A percentile compares a stretch with the other conserved stretches of the same genome.
Evolutionary conservation across 2,797 vertebrate species (phyloP).

Genomic region (Pteropus rufus): DNA sequence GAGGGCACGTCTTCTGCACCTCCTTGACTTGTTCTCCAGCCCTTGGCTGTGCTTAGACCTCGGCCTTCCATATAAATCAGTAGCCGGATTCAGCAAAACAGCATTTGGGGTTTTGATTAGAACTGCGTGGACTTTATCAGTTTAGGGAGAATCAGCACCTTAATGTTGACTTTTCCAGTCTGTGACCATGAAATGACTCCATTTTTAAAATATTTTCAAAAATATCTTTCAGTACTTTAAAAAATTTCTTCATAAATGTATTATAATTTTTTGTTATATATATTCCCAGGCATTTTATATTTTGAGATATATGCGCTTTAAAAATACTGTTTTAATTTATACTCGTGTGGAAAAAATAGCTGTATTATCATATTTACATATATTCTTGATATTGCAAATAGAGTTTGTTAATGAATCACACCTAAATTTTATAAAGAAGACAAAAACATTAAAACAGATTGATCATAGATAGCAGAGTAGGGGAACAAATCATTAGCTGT

Average conservation of each 20-base stretch:
- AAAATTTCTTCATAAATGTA: background rate
- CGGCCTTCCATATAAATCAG: background rate
- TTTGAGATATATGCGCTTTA: slow-evolving; percentile 24
- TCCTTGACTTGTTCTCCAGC: no score
- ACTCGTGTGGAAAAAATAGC: slow-evolving; percentile 61
- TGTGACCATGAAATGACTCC: background rate
- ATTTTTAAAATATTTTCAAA: background rate
- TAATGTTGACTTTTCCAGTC: background rate
- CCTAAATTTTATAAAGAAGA: slow-evolving; percentile 46
- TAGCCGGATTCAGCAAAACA: background rate
- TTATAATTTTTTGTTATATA: background rate
- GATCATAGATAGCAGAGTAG: slow-evolving; percentile 45
- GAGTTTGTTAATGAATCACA: slow-evolving; percentile 50
- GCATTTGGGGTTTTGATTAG: background rate
- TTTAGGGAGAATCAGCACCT: background rate
- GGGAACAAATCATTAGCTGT: slow-evolving; percentile 38
- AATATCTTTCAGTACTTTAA: background rate
- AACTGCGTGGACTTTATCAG: background rate
- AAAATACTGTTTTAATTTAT: slow-evolving; percentile 79
- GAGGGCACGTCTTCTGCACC: no score
- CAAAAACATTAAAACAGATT: slow-evolving; percentile 40
- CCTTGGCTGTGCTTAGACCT: background rate
- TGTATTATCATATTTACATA: slow-evolving; percentile 54
- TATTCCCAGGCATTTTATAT: background rate
- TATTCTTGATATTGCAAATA: background rate